Base-by-base conservation (phyloP, 2,113 vertebrate genomes). In the Cheirogaleus medius region DNA sequence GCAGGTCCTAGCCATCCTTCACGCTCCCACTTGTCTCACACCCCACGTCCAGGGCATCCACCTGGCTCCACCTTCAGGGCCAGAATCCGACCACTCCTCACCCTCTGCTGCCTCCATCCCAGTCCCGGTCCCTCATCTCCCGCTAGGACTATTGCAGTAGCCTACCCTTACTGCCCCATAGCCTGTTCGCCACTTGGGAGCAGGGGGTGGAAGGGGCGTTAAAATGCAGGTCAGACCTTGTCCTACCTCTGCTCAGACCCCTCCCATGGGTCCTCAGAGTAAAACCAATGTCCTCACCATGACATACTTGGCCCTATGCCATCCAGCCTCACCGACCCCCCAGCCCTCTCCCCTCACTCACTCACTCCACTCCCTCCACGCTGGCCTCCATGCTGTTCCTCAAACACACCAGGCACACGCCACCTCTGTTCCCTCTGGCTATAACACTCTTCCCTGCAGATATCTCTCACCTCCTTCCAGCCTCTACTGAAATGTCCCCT, bases 141-240 rank as follows among this genome's bases (percentile, higher is more conserved):
- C 0, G 5, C 42, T 49, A 32, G 92, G 56, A 68, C 63, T 8
- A 6, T 0, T 15, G 52, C 49, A 73, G 73, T 4, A 27, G 63
- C 73, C 18, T 47, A 44, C 7, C 77, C 34, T 5, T 3, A 2
- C 80, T 39, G 11, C 52, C 37, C 13, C 1, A 0, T 3, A 17
- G 37, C 21, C 37, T 68, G 8, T 18, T 64, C 73, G 58, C 3
- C 29, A 14, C 89, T 64, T 44, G 68, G 52, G 3, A 47, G 49
- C 7, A 0, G 2, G 21, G 25, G 20, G 7, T 29, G 1, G 25
- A 12, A 5, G 17, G 0, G 37, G 7, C 49, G 39, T 56, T 37
- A 76, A 78, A 66, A 83, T 21, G 23, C 37, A 83, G 37, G n/a
- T 56, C 44, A 56, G 69, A 25, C 18, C 69, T 68, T 52, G 17